Percentiles rank a stretch among this genome's conserved stretches.
phyloP scores from a whole-genome alignment of 2,113 vertebrate species.

The Callithrix jacchus region DNA sequence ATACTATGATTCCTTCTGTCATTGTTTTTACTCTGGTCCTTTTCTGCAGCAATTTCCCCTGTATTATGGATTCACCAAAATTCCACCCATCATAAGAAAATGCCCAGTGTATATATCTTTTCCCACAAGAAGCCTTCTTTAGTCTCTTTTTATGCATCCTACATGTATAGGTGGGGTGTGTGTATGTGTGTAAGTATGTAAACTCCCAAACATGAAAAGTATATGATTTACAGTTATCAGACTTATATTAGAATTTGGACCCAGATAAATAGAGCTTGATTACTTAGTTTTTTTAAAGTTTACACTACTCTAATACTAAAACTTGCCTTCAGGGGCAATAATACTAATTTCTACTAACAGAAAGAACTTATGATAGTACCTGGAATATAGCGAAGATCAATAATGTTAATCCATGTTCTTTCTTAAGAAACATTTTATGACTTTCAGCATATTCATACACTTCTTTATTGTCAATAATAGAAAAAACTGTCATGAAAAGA shows the following conservation, averaged over 20 bases:
- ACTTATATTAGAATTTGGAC: neutral
- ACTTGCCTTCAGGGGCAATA: neutral
- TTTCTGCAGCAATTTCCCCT: neutral
- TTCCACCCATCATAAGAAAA: neutral
- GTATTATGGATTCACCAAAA: neutral
- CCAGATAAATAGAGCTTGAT: neutral
- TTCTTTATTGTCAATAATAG: slow-evolving; percentile 37
- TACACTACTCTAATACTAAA: neutral
- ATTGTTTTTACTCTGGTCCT: neutral
- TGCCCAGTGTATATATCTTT: neutral
- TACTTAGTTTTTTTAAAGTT: neutral
- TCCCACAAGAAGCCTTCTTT: neutral
- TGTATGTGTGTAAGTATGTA: neutral
- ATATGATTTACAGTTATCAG: neutral
- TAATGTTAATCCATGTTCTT: neutral
- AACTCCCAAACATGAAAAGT: neutral
- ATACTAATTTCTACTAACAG: neutral
- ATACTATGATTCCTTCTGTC: neutral
- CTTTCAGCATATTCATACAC: neutral
- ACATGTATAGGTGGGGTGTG: neutral
- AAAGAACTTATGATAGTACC: neutral
- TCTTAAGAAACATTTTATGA: neutral
- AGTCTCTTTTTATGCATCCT: neutral
- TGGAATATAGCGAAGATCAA: neutral
- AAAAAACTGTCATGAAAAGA: neutral